Evolutionary conservation across 2,113 vertebrate genomes (phyloP).

Genomic region (Hyperopisus bebe): DNA sequence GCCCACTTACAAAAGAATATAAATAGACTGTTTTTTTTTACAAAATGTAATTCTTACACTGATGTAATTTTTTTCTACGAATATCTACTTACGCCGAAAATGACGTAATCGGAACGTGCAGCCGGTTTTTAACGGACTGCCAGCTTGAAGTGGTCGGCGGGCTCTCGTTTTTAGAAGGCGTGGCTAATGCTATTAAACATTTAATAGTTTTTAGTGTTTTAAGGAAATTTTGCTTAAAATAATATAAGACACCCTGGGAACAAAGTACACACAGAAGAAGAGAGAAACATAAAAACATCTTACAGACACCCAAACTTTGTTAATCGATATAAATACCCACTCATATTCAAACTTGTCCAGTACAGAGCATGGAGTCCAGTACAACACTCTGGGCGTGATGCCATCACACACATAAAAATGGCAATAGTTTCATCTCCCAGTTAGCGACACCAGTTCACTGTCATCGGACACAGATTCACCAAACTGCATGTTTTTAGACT

Average conservation of each 20-base stretch:
- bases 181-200: not conserved
- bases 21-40: not conserved
- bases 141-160: not conserved
- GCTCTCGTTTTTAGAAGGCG: not conserved
- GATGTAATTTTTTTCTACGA: not conserved
- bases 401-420: not conserved
- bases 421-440: not conserved
- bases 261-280: not conserved
- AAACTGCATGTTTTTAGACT: not conserved
- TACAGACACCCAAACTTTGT: not conserved
- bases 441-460: not conserved
- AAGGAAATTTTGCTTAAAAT: not conserved
- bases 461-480: not conserved
- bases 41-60: not conserved
- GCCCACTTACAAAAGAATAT: not conserved
- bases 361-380: not conserved
- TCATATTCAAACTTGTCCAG: not conserved
- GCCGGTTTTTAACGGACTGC: not conserved
- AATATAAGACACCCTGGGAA: not conserved
- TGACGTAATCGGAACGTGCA: not conserved
- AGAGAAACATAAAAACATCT: not conserved
- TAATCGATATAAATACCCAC: not conserved
- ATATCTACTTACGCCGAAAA: not conserved
- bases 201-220: not conserved
- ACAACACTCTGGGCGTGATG: not conserved